Evolutionary conservation across 2,113 vertebrate species (phyloP).

Genomic region (Hemibagrus wyckioides): DNA sequence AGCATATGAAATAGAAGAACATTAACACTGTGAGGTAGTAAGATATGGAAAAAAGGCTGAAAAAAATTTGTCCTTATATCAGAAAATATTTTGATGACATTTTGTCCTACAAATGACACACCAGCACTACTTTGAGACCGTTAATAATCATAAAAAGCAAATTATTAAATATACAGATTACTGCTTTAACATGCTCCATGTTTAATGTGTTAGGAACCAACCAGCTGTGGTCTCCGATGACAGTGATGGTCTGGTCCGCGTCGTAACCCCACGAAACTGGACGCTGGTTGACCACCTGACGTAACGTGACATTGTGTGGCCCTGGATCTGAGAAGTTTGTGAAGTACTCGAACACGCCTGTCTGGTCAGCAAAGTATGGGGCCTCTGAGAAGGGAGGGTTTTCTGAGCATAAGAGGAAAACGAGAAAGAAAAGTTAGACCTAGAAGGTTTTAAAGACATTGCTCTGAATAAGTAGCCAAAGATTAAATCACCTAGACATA

Average conservation of each 20-base stretch:
- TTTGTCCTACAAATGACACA: background rate
- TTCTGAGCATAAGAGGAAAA: conserved; percentile 67
- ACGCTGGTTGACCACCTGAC: conserved; percentile 85
- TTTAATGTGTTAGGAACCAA: conserved; percentile 54
- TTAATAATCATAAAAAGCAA: background rate
- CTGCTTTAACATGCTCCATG: background rate
- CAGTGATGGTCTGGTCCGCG: conserved; percentile 86
- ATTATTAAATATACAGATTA: background rate
- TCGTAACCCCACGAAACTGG: conserved; percentile 90
- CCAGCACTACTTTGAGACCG: background rate
- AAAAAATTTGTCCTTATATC: background rate
- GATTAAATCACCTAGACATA: background rate
- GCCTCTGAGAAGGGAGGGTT: conserved; percentile 89
- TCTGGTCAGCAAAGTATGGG: conserved; percentile 93
- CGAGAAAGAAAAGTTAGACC: background rate
- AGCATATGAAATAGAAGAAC: background rate
- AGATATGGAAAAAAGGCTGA: background rate
- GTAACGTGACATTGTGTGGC: conserved; percentile 83
- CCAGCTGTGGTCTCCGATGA: conserved; percentile 89
- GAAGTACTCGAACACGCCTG: conserved; percentile 94
- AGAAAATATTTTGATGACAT: background rate
- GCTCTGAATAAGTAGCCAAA: background rate
- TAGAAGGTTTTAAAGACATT: background rate
- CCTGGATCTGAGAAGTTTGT: conserved; percentile 80
- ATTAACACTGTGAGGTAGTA: background rate